Conservation (phyloP, 1,140 invertebrate genomes). For the Drosophila lowei region DNA sequence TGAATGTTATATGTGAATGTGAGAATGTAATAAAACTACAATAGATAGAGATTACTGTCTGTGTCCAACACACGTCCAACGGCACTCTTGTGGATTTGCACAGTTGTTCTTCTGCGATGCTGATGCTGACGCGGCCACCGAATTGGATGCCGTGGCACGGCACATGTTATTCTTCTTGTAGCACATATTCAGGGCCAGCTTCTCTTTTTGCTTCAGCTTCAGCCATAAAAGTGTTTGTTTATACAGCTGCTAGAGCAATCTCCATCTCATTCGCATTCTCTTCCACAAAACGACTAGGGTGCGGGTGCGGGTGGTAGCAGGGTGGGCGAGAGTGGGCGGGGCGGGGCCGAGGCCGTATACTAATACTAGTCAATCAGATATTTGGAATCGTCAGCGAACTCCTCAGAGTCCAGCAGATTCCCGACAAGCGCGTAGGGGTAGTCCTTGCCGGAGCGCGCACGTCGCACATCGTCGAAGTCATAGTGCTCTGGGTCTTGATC, state of each 20-base stretch:
- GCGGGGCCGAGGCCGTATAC: background rate
- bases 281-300: conserved; percentile 12
- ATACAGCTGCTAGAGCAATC: conserved; percentile 28
- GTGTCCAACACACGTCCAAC: background rate
- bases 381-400: conserved; percentile 58
- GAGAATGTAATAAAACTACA: conserved; percentile 31
- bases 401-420: conserved; percentile 55
- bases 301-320: no score
- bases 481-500: conserved; percentile 8
- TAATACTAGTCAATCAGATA: conserved; percentile 67
- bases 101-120: conserved; percentile 46
- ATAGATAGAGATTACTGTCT: conserved; percentile 33
- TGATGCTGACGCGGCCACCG: background rate
- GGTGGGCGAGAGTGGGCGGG: conserved; percentile 1
- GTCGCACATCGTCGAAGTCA: conserved; percentile 30
- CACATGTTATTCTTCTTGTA: conserved; percentile 3
- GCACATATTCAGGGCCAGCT: background rate
- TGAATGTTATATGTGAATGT: background rate
- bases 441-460: conserved; percentile 49
- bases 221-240: conserved; percentile 4
- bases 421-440: conserved; percentile 47
- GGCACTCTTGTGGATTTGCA: conserved; percentile 34
- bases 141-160: conserved; percentile 29
- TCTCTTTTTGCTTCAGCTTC: no score
- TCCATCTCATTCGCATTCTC: background rate